Evolutionary conservation across 2,113 vertebrate species (phyloP), one percentile per base, ranked within the genome.

Genomic region (Sialia sialis): DNA sequence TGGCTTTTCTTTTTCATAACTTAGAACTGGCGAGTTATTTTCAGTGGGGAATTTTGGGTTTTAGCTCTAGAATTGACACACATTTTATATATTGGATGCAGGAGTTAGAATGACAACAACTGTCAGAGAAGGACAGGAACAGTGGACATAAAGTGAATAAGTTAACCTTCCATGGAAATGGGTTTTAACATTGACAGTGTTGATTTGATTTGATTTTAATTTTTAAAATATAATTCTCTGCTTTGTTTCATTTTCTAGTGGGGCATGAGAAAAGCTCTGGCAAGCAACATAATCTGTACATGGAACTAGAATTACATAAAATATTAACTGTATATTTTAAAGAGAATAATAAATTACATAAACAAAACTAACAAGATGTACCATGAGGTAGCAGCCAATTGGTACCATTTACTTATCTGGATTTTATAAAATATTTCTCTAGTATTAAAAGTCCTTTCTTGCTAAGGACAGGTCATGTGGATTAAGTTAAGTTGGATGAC

Each of bases 351-450:
- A 82, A 92, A 87, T 93, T 76, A 73, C 36, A 86, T 85, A 76
- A 97, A 96, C 41, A 95, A 95, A 96, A 63, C 38, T 48, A 91
- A 77, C 52, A 94, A 91, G 76, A 66, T 91, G 66, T 63, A 67
- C 58, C 62, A 80, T 7, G 7, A 84, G 79, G 82, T 89, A 86
- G 30, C 87, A 96, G 75, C 29, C 56, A 76, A 4, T 74, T 70
- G 72, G 91, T 82, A 93, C 38, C 20, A 15, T 41, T 92, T 94
- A 39, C 46, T 96, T 82, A 78, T 91, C 91, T 92, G n/a, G 30
- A 59, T 93, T 83, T 95, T 94, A 56, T 34, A 86, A 89, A 96
- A 84, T 70, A 89, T 84, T 80, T 56, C 58, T 92, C 60, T 70
- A 79, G 23, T 79, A 43, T 82, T 72, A 85, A 69, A 66, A 90